phyloP scores from a whole-genome alignment of 2,888 invertebrate species.

The Anthoptus insignis region DNA sequence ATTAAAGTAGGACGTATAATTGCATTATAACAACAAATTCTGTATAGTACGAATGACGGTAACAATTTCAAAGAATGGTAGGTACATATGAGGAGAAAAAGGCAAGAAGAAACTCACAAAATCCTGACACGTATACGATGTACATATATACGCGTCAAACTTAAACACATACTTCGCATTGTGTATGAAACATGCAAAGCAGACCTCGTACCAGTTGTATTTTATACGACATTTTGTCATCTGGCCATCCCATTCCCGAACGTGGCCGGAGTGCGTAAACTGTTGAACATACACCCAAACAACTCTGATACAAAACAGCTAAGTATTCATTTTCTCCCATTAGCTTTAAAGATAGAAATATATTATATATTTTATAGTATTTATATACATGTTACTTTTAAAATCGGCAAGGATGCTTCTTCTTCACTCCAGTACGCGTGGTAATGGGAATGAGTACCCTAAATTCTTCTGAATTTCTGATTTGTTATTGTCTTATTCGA shows the following conservation, averaged over 20 bases:
- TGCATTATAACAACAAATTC: no score
- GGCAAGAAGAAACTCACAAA: constrained; percentile 19
- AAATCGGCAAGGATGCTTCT: no score
- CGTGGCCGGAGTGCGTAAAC: constrained; percentile 70
- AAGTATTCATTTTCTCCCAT: constrained; percentile 40
- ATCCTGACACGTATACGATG: constrained; percentile 29
- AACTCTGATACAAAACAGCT: constrained; percentile 41
- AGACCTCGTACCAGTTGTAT: constrained; percentile 64
- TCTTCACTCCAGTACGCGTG: no score
- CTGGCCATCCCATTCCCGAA: constrained; percentile 64
- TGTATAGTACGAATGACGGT: no score
- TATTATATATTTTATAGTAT: no score
- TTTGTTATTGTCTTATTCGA: no score
- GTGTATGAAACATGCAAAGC: constrained; percentile 72
- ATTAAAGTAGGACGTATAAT: no score
- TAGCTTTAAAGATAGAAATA: background rate
- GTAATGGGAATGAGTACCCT: no score
- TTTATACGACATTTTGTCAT: constrained; percentile 78
- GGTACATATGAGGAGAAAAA: constrained; percentile 18
- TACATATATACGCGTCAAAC: constrained; percentile 38
- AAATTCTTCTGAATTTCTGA: no score
- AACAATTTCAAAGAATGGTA: no score
- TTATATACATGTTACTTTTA: no score
- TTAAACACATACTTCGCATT: constrained; percentile 70
- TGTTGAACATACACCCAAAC: constrained; percentile 49